Percentiles rank a stretch among this genome's conserved stretches.
Evolutionary conservation across 1,140 invertebrate genomes (phyloP).

Genomic region (Drosophila nigromelanica): DNA sequence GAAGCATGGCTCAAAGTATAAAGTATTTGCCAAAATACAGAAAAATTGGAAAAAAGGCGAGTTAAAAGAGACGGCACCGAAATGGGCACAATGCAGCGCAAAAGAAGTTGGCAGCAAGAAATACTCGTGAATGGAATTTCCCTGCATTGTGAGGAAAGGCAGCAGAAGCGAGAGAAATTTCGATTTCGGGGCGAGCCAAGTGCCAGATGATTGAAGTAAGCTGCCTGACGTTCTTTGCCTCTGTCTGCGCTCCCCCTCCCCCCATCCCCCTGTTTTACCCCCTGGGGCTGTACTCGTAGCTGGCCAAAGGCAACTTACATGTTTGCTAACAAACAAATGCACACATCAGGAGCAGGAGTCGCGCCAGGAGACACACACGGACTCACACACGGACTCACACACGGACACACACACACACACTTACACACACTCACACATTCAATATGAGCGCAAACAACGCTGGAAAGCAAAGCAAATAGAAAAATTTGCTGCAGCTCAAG

Average conservation of each 20-base stretch:
- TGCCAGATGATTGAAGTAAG: conserved; percentile 75
- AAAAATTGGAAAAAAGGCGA: conserved; percentile 14
- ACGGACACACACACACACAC: conserved; percentile 28
- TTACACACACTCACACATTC: conserved; percentile 27
- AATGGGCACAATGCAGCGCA: conserved; percentile 58
- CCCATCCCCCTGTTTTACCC: neutral
- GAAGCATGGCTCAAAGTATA: conserved; percentile 48
- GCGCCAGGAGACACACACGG: conserved; percentile 47
- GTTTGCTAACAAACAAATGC: conserved; percentile 82
- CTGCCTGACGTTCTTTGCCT: conserved; percentile 24
- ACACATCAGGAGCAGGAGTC: conserved; percentile 52
- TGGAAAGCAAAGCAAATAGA: conserved; percentile 79
- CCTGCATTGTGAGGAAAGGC: conserved; percentile 60
- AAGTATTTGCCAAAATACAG: conserved; percentile 77
- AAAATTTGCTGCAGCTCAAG: conserved; percentile 69
- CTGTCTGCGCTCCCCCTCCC: neutral
- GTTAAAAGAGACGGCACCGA: conserved; percentile 7
- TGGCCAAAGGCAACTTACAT: conserved; percentile 82
- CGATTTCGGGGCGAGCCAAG: conserved; percentile 63
- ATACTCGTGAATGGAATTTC: conserved; percentile 66
- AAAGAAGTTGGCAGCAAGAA: conserved; percentile 46
- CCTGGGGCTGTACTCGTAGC: conserved; percentile 28
- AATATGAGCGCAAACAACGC: conserved; percentile 72
- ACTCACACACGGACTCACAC: conserved; percentile 18
- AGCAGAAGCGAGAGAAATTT: conserved; percentile 12